Conservation (phyloP, 2,888 invertebrate genomes). For the Schrankia costaestrigalis region DNA sequence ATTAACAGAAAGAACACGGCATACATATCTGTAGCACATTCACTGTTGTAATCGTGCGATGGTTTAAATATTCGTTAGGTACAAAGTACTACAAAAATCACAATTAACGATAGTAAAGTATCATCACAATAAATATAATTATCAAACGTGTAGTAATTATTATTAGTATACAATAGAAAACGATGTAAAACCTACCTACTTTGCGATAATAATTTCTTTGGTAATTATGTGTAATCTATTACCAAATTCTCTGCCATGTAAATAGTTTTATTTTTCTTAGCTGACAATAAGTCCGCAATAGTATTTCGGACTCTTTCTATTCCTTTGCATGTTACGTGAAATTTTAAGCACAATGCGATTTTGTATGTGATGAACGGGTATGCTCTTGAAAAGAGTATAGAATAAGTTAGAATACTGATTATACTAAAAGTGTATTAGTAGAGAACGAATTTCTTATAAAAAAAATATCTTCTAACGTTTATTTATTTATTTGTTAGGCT, state of each 20-base stretch:
- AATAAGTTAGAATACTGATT: slow-evolving; percentile 35
- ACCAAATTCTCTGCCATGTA: no score
- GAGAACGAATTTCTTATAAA: slow-evolving; percentile 33
- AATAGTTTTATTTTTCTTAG: no score
- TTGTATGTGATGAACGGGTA: slow-evolving; percentile 58
- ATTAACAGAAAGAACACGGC: no score
- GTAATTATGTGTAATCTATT: no score
- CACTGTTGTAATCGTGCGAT: background rate
- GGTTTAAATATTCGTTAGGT: slow-evolving; percentile 2
- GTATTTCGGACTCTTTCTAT: no score
- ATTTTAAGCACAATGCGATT: slow-evolving; percentile 42
- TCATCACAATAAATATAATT: background rate
- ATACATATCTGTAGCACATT: slow-evolving; percentile 8
- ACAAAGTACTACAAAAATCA: slow-evolving; percentile 4
- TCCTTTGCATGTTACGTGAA: slow-evolving; percentile 12
- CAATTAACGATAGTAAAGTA: background rate
- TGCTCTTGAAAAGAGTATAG: slow-evolving; percentile 55
- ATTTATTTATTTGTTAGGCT: slow-evolving; percentile 16
- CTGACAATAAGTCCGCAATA: no score
- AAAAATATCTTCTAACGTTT: slow-evolving; percentile 17
- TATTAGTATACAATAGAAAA: no score
- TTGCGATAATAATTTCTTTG: no score
- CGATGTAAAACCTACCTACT: no score
- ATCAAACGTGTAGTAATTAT: no score
- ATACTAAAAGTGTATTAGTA: slow-evolving; percentile 32